Conservation (phyloP, 2,797 vertebrate species). For the Falco columbarius region DNA sequence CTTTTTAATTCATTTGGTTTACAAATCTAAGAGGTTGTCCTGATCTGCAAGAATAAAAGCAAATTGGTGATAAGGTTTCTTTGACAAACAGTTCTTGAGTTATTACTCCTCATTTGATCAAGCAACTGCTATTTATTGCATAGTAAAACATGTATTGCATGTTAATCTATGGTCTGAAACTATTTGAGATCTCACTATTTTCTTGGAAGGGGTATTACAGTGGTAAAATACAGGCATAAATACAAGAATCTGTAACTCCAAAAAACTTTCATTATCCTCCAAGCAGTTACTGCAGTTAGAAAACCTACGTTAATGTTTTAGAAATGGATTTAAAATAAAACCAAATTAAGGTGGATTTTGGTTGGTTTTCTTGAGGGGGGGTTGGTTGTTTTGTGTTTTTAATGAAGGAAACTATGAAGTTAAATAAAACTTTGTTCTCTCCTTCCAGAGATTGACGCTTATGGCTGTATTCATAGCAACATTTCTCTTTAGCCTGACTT, state of each 20-base stretch:
- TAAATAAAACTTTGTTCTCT: constrained; percentile 15
- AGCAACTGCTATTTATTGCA: background rate
- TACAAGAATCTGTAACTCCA: background rate
- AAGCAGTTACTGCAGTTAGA: background rate
- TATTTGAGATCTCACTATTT: background rate
- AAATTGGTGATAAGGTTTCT: background rate
- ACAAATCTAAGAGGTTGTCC: background rate
- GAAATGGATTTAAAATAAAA: background rate
- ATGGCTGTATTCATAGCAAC: constrained; percentile 88
- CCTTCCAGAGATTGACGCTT: constrained; percentile 85
- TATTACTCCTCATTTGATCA: background rate
- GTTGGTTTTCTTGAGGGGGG: background rate
- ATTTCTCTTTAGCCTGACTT: constrained; percentile 92
- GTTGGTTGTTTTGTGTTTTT: background rate
- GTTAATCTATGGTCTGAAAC: background rate
- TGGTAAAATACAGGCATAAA: background rate
- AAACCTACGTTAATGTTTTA: background rate
- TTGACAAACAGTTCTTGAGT: background rate
- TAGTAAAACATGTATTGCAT: background rate
- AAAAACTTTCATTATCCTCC: background rate
- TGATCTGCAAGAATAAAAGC: background rate
- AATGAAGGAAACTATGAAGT: background rate
- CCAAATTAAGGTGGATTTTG: background rate
- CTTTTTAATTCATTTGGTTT: background rate
- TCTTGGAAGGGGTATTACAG: background rate